Conservation (phyloP, 2,888 invertebrate species). For the Bimastos eiseni region DNA sequence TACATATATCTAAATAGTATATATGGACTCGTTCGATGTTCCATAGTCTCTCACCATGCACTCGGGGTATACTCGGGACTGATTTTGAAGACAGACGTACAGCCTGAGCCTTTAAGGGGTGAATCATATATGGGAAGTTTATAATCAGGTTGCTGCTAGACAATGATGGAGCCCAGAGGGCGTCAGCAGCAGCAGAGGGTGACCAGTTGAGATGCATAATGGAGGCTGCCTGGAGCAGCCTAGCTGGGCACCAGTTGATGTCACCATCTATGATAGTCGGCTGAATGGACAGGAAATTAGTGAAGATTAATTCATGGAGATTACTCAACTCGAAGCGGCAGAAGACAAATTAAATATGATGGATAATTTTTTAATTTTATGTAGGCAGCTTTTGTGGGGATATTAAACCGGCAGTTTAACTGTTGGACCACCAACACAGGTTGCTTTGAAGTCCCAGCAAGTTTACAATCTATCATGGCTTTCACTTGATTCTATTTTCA, state of each 20-base stretch:
- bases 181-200: background rate
- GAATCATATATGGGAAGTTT: background rate
- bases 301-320: background rate
- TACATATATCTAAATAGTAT: background rate
- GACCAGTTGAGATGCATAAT: slow-evolving; percentile 9
- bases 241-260: background rate
- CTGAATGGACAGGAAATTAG: background rate
- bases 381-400: background rate
- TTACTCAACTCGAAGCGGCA: background rate
- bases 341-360: slow-evolving; percentile 2
- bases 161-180: background rate
- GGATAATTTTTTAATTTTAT: background rate
- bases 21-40: background rate
- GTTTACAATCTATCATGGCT: background rate
- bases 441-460: background rate
- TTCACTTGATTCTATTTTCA: background rate
- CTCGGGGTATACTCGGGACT: background rate
- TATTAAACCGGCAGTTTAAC: background rate
- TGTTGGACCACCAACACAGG: background rate
- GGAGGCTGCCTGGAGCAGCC: background rate
- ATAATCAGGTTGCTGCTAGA: background rate
- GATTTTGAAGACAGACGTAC: background rate
- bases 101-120: background rate
- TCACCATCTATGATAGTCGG: slow-evolving; percentile 8
- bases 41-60: background rate